Evolutionary conservation across 1,140 invertebrate genomes (phyloP).

Genomic region (Holotrichia oblita): DNA sequence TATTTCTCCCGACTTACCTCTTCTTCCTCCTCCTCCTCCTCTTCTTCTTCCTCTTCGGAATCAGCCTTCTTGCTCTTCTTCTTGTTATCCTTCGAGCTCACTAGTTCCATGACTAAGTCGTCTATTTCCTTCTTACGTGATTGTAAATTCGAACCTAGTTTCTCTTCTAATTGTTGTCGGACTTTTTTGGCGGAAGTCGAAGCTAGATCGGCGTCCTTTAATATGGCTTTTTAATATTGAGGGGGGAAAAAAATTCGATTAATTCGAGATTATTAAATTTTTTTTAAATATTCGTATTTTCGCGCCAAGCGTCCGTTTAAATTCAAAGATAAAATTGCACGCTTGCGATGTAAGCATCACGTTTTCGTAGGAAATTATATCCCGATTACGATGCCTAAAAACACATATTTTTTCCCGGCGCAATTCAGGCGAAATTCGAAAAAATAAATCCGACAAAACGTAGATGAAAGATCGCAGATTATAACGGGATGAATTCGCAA

Average conservation of each 20-base stretch:
- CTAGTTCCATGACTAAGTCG: slow-evolving; percentile 81
- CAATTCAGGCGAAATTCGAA: background rate
- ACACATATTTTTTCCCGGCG: background rate
- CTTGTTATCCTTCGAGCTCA: slow-evolving; percentile 69
- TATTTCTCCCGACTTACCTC: no score
- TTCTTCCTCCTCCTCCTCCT: slow-evolving; percentile 70
- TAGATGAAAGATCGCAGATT: background rate
- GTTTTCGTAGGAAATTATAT: no score
- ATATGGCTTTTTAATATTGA: no score
- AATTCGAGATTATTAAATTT: background rate
- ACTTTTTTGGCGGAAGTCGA: slow-evolving; percentile 90
- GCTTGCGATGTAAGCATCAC: background rate
- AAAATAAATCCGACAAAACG: background rate
- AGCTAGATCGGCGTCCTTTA: slow-evolving; percentile 87
- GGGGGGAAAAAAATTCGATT: background rate
- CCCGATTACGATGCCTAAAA: background rate
- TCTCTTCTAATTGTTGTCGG: slow-evolving; percentile 85
- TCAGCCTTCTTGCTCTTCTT: slow-evolving; percentile 66
- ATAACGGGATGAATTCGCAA: background rate
- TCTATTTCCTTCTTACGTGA: slow-evolving; percentile 86
- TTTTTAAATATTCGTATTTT: background rate
- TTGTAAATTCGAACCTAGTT: slow-evolving; percentile 79
- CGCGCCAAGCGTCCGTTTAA: slow-evolving; percentile 11
- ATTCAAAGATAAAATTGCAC: slow-evolving; percentile 1
- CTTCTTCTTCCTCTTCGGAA: slow-evolving; percentile 68